Conservation (phyloP, 2,888 invertebrate species). For the Drosophila fulvimacula region DNA sequence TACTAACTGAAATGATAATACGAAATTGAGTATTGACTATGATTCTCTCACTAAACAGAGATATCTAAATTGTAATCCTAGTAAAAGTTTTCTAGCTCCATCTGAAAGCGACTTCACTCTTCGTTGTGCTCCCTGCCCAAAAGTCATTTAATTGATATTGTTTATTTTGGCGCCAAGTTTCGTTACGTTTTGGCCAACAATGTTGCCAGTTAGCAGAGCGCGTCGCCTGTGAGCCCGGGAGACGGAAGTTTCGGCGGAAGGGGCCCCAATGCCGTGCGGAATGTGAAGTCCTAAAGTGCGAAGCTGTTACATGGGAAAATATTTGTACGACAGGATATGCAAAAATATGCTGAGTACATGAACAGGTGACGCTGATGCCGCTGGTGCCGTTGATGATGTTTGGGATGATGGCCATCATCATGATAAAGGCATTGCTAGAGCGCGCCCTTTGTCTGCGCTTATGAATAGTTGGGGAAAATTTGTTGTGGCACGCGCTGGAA, state of each 20-base stretch:
- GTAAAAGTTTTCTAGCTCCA: background rate
- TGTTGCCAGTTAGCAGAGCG: constrained; percentile 52
- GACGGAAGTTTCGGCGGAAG: background rate
- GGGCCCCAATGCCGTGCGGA: constrained; percentile 16
- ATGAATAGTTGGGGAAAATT: constrained; percentile 59
- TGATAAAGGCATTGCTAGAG: constrained; percentile 31
- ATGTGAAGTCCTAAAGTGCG: constrained; percentile 50
- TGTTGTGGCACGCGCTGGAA: constrained; percentile 60
- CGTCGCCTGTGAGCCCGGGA: background rate
- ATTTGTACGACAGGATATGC: constrained; percentile 74
- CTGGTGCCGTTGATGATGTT: constrained; percentile 21
- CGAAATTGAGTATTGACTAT: background rate
- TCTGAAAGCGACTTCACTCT: constrained; percentile 15
- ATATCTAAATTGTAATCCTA: background rate
- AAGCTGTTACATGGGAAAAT: constrained; percentile 71
- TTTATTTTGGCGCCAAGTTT: constrained; percentile 62
- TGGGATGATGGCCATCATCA: constrained; percentile 8
- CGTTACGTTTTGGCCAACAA: constrained; percentile 51
- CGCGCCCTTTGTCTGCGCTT: constrained; percentile 24
- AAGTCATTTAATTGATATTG: constrained; percentile 55
- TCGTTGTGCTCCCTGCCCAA: constrained; percentile 15
- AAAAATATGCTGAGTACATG: constrained; percentile 59
- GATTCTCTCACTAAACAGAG: background rate
- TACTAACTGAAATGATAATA: background rate
- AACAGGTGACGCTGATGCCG: constrained; percentile 30